Evolutionary conservation across 1,140 invertebrate genomes (phyloP).

Genomic region (Vanessa atalanta): DNA sequence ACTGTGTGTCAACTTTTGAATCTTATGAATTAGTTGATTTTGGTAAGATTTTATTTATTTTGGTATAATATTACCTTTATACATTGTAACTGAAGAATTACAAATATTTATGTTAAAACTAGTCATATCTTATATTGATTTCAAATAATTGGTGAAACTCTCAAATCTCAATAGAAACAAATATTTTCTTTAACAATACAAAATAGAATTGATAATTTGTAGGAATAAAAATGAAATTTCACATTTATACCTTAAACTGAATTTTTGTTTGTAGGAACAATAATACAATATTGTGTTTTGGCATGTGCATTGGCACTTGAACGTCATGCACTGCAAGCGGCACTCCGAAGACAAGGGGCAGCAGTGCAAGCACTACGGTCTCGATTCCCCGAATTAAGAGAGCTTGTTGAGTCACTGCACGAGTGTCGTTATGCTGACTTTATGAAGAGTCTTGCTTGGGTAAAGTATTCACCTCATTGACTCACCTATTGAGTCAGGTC

Average conservation of each 20-base stretch:
- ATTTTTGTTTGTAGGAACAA: constrained; percentile 65
- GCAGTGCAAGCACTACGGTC: constrained; percentile 98
- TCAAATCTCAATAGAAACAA: too few relatives aligned
- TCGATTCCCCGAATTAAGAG: constrained; percentile 91
- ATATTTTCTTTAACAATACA: too few relatives aligned
- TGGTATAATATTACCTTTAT: background rate
- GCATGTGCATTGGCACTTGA: constrained; percentile 77
- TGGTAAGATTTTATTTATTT: constrained; percentile 55
- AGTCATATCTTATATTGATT: too few relatives aligned
- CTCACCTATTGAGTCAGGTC: too few relatives aligned
- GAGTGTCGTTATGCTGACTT: constrained; percentile 99
- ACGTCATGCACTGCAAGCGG: constrained; percentile 74
- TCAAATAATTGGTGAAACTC: too few relatives aligned
- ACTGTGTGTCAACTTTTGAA: constrained; percentile 99
- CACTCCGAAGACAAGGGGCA: constrained; percentile 86
- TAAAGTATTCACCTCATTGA: constrained; percentile 56
- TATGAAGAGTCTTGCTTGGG: constrained; percentile 91
- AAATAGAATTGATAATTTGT: too few relatives aligned
- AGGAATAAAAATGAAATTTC: too few relatives aligned
- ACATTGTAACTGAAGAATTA: background rate
- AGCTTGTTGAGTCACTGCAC: constrained; percentile 97
- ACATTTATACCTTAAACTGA: too few relatives aligned
- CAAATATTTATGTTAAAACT: background rate
- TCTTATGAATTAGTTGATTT: constrained; percentile 99
- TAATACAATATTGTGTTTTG: constrained; percentile 80